Evolutionary conservation across 2,113 vertebrate species (phyloP), one percentile per base, ranked within the genome.

Genomic region (Oriolus oriolus): DNA sequence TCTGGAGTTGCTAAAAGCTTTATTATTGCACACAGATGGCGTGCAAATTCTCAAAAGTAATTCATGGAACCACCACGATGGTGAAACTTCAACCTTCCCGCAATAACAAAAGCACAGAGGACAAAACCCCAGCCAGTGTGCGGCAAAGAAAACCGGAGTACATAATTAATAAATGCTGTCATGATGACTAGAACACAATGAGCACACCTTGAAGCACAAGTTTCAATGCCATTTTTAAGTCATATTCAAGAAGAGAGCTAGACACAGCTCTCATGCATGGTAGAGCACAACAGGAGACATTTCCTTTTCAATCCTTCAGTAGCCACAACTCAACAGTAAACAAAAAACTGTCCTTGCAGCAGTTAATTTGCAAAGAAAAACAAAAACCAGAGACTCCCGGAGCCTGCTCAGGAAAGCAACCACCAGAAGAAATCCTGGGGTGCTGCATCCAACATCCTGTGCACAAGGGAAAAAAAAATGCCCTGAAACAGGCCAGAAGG

Each of bases 1-100:
- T 95, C 95, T 97, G 94, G 88, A 93, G 84, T 24, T 84, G 84
- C 95, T 94, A 92, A 96, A 94, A 89, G 96, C 96, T 92, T 90
- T 71, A 60, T 95, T 93, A 95, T 3, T 84, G 94, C 86, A 96
- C 76, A 33, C 95, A 97, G 96, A 97, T 95, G 96, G 96, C 15
- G 73, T 44, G 80, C 96, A 95, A 95, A 92, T 84, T 93, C 83
- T 80, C 71, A 44, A 59, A 90, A 93, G 88, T 28, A 28, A 93
- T 92, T 87, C 6, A 20, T 44, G 88, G 61, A 82, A 87, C 73
- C 60, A 64, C 61, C 91, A 79, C 11, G 28, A 63, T 33, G 49
- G 88, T 73, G 83, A 93, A 89, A 45, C 49, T n/a, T 39, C 20
- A 74, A 68, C 60, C 65, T 24, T 21, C 39, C 73, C 0, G 0